Evolutionary conservation across 1,140 invertebrate genomes (phyloP).

Genomic region (Limonius californicus): DNA sequence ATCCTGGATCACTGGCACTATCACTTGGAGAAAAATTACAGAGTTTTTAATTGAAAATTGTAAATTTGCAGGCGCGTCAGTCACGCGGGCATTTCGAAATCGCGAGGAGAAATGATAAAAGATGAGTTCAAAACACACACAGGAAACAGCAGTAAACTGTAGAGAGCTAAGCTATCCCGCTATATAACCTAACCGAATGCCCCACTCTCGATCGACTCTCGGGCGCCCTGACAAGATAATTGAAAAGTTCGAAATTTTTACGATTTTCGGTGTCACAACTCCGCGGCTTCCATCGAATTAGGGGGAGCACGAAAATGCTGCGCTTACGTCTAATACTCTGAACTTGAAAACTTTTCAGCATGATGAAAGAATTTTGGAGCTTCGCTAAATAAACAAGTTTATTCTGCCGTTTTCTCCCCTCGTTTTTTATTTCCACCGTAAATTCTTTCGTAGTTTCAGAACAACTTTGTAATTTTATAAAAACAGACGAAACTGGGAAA

Average conservation of each 20-base stretch:
- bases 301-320: neutral
- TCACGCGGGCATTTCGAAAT: slow-evolving; percentile 3
- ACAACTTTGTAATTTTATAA: too few relatives aligned
- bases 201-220: slow-evolving; percentile 9
- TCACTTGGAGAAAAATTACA: slow-evolving; percentile 17
- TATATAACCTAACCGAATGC: slow-evolving; percentile 7
- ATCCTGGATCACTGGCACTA: slow-evolving; percentile 22
- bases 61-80: neutral
- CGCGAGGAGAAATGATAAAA: neutral
- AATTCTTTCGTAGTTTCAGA: too few relatives aligned
- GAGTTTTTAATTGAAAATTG: neutral
- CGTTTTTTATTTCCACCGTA: too few relatives aligned
- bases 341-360: slow-evolving; percentile 3
- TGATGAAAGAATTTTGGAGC: neutral
- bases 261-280: slow-evolving; percentile 12
- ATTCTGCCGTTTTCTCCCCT: neutral
- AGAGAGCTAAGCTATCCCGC: slow-evolving; percentile 9
- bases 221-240: slow-evolving; percentile 1
- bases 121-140: slow-evolving; percentile 10
- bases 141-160: slow-evolving; percentile 11
- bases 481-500: too few relatives aligned
- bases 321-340: neutral
- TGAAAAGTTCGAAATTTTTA: slow-evolving; percentile 13
- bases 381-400: neutral
- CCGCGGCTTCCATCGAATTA: neutral